A percentile compares a stretch with the other conserved stretches of the same genome.
phyloP scores from a whole-genome alignment of 2,888 invertebrate genomes.

The Acrocyrtus sp. region DNA sequence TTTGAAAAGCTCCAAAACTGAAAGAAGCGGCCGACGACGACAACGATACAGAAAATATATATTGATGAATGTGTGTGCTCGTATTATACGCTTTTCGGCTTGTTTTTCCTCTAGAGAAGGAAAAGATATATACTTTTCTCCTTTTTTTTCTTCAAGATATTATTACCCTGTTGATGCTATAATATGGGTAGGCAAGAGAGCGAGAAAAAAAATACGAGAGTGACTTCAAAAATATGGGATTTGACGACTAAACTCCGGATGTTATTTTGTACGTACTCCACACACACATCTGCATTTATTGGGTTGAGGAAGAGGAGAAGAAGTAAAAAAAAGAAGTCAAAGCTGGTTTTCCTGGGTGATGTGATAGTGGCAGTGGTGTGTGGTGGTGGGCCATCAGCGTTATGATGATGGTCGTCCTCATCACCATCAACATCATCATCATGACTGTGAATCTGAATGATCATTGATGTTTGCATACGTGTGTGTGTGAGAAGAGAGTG shows the following conservation, averaged over 20 bases:
- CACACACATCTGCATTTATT: constrained; percentile 23
- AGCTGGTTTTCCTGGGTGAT: constrained; percentile 27
- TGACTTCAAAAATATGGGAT: constrained; percentile 27
- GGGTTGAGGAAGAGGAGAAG: not conserved
- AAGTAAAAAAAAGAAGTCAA: too few relatives aligned
- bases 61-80: constrained; percentile 42
- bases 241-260: constrained; percentile 44
- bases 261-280: constrained; percentile 20
- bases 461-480: constrained; percentile 49
- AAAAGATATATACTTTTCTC: constrained; percentile 37
- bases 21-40: constrained; percentile 29
- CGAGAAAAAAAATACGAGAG: constrained; percentile 9
- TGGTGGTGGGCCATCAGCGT: constrained; percentile 38
- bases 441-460: constrained; percentile 34
- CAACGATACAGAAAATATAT: constrained; percentile 5
- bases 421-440: constrained; percentile 23
- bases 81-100: constrained; percentile 30
- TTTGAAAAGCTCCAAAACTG: not conserved
- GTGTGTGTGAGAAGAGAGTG: not conserved
- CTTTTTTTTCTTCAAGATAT: constrained; percentile 30
- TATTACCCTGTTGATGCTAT: constrained; percentile 41
- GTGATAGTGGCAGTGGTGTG: not conserved
- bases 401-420: constrained; percentile 19
- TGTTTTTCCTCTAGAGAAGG: constrained; percentile 5
- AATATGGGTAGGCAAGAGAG: not conserved